Evolutionary conservation across 2,888 invertebrate genomes (phyloP).

Genomic region (Eutolmus rufibarbis): DNA sequence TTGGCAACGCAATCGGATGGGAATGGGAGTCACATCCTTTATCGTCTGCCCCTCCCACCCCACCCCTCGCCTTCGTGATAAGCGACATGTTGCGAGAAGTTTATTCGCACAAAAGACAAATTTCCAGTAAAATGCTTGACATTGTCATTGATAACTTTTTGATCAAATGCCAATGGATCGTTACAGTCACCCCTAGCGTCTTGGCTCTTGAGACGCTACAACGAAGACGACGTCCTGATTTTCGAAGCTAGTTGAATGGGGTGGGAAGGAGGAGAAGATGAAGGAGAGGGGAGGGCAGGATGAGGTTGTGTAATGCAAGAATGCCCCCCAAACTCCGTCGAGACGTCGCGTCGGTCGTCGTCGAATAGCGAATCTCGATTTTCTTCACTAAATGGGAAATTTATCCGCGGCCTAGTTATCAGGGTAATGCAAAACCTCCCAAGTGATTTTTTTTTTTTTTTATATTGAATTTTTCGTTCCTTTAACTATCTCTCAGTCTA

Average conservation of each 20-base stretch:
- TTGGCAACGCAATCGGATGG: background rate
- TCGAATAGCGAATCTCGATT: background rate
- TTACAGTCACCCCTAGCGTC: background rate
- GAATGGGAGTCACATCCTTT: background rate
- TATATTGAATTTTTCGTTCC: slow-evolving; percentile 18
- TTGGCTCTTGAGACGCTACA: background rate
- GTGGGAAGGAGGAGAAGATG: background rate
- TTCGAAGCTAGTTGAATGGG: background rate
- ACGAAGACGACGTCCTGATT: background rate
- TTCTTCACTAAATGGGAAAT: slow-evolving; percentile 1
- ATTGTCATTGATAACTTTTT: slow-evolving; percentile 33
- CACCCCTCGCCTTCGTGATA: background rate
- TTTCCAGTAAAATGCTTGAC: slow-evolving; percentile 29
- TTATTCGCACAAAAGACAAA: slow-evolving; percentile 16
- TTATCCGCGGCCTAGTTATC: slow-evolving; percentile 15
- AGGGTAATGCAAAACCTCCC: slow-evolving; percentile 1
- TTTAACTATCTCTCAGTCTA: slow-evolving; percentile 9
- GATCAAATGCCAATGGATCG: slow-evolving; percentile 27
- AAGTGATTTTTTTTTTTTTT: background rate
- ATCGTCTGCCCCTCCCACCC: background rate
- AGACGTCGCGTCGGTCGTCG: background rate
- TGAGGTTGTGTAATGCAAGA: background rate
- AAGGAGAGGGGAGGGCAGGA: too few species aligned
- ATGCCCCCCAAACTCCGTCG: background rate
- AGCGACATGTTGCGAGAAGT: background rate